Evolutionary conservation across 2,113 vertebrate species (phyloP).

Genomic region (Charadrius vociferus): DNA sequence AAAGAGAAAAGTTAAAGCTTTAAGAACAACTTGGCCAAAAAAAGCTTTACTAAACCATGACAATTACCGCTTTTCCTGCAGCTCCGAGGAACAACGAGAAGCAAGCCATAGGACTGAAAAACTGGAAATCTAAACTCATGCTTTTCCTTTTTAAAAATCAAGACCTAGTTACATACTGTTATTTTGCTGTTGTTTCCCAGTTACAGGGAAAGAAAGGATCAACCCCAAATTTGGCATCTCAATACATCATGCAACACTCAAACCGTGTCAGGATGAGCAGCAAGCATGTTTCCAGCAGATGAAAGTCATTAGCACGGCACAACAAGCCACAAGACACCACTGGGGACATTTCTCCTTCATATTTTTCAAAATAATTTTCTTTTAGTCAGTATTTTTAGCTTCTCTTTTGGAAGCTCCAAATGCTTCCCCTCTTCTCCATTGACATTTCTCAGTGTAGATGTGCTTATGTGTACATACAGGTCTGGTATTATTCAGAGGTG

Average conservation of each 20-base stretch:
- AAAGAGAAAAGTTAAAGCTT: not conserved
- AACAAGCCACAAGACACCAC: not conserved
- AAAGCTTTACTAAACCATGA: not conserved
- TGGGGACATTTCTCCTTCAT: not conserved
- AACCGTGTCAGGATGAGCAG: not conserved
- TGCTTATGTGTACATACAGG: not conserved
- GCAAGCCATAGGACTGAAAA: not conserved
- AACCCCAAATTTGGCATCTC: not conserved
- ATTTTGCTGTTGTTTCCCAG: not conserved
- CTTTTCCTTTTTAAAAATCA: not conserved
- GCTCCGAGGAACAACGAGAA: not conserved
- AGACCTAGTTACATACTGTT: not conserved
- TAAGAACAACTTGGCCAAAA: not conserved
- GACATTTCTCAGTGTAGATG: not conserved
- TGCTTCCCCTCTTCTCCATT: not conserved
- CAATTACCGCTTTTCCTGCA: not conserved
- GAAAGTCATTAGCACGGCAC: not conserved
- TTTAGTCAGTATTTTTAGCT: not conserved
- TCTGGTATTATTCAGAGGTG: not conserved
- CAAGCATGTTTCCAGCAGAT: not conserved
- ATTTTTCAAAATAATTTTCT: not conserved
- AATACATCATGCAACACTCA: not conserved
- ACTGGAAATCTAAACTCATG: not conserved
- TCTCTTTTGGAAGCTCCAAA: not conserved
- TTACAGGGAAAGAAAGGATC: not conserved